These are phyloP conservation scores for Noctua janthina DNA, from an alignment of 2,888 invertebrate genomes.

Conservation along the genomic window DNA sequence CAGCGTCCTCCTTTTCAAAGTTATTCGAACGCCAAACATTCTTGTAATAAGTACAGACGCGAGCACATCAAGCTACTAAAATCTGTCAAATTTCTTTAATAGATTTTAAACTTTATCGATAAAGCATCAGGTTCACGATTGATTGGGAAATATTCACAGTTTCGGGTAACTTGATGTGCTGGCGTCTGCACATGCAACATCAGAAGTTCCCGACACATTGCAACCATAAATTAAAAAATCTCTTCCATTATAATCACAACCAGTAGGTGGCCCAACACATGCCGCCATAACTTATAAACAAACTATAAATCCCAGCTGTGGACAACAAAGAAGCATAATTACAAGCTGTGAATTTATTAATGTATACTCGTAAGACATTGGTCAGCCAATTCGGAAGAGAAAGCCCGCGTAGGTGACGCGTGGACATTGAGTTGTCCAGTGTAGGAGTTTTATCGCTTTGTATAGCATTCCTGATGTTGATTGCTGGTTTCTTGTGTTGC, in stretches of 20 bases:
- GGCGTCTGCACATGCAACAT: neutral
- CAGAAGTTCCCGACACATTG: slow-evolving; percentile 1
- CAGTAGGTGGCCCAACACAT: slow-evolving; percentile 45
- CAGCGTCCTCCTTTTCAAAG: neutral
- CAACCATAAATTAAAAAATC: slow-evolving; percentile 25
- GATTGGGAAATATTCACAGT: no score
- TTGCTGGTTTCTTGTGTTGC: neutral
- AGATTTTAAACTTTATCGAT: no score
- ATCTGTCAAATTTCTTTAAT: no score
- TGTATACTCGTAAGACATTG: slow-evolving; percentile 51
- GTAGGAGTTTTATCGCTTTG: slow-evolving; percentile 48
- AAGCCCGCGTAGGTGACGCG: slow-evolving; percentile 67
- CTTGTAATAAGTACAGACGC: neutral
- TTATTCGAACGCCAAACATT: neutral
- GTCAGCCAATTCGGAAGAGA: slow-evolving; percentile 67
- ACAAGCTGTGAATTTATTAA: slow-evolving; percentile 64
- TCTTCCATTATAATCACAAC: slow-evolving; percentile 5
- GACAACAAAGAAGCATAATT: slow-evolving; percentile 64
- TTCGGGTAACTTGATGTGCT: no score
- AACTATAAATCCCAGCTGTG: slow-evolving; percentile 61
- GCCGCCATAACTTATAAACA: slow-evolving; percentile 56
- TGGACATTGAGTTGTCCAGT: slow-evolving; percentile 45
- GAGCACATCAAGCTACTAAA: neutral
- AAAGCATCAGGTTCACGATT: no score
- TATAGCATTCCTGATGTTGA: slow-evolving; percentile 26